Evolutionary conservation across 30 jellyfish, hydroid and myxozoan species (phyloP), one percentile per base, ranked within the genome.

Genomic region (Nemopilema nomurai): DNA sequence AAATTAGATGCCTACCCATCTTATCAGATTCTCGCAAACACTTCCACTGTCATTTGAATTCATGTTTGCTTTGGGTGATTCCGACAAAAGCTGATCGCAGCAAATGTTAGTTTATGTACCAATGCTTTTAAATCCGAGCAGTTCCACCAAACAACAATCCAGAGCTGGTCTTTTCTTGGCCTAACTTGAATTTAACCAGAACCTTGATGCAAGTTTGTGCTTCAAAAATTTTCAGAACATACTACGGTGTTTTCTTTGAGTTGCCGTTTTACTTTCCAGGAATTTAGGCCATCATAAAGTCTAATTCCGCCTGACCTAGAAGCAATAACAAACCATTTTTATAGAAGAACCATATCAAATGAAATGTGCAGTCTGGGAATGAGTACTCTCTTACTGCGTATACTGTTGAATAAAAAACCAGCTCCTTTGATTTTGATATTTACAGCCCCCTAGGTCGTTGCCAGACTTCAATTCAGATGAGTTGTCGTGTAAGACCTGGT

Each of bases 21-120:
- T 80, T 29, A 80, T 67, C 75, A 80, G 57, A 66, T 80, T 80
- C 67, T 80, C 90, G 53, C 90, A 80, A 1, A 80, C 66, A 4
- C 23, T 78, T 29, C 50, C 88, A 22, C 69, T 20, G 31, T 78
- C 88, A n/a, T 78, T 79, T 13, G 62, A 18, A 63, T 79, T 79
- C 73, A 71, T 71, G 28, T 71, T 71, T 49, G 64, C 1, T 71
- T 71, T 51, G n/a, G 30, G 7, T 3, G 8, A n/a, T 19, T 19
- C 29, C 3, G 72, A n/a, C n/a, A 8, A 8, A 7, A 19, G 9
- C 30, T n/a, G n/a, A n/a, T n/a, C n/a, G n/a, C n/a, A n/a, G n/a
- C n/a, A 41, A 41, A 41, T 41, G 57, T 41, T 41, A 41, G 9
- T 41, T 41, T 41, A 3, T 41, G 13, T 13, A 13, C 9, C 13